phyloP scores from a whole-genome alignment of 2,888 invertebrate genomes.

The Pterostichus madidus region DNA sequence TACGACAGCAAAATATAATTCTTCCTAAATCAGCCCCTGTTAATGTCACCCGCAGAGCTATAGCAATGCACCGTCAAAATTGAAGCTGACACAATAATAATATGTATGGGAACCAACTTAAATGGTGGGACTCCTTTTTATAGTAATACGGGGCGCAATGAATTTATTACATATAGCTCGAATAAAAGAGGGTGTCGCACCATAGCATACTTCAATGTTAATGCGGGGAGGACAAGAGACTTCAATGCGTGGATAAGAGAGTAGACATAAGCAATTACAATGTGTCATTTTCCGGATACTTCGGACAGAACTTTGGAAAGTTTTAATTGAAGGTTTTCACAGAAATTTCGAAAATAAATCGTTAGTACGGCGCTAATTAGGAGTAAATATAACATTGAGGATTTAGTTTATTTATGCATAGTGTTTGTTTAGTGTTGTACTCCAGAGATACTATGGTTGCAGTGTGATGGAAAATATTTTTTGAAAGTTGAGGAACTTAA shows the following conservation, averaged over 20 bases:
- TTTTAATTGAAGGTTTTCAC: background rate
- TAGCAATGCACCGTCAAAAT: slow-evolving; percentile 16
- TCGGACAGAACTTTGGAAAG: background rate
- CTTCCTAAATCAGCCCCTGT: slow-evolving; percentile 22
- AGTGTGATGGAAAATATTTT: too few relatives aligned
- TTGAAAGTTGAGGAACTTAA: too few relatives aligned
- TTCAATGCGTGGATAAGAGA: background rate
- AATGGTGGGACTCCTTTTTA: slow-evolving; percentile 33
- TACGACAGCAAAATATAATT: background rate
- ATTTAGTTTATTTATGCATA: too few relatives aligned
- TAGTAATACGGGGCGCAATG: slow-evolving; percentile 42
- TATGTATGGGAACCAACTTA: slow-evolving; percentile 44
- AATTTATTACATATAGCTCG: slow-evolving; percentile 35
- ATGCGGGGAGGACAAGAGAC: background rate
- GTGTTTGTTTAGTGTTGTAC: too few relatives aligned
- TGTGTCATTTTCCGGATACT: slow-evolving; percentile 21
- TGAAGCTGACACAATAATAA: slow-evolving; percentile 14
- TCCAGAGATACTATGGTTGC: too few relatives aligned
- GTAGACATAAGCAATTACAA: slow-evolving; percentile 15
- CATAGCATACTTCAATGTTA: background rate
- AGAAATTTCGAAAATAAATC: background rate
- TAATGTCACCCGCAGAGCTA: slow-evolving; percentile 17
- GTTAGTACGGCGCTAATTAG: too few relatives aligned
- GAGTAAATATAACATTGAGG: too few relatives aligned
- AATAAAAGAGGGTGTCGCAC: background rate